Evolutionary conservation across 2,888 invertebrate species (phyloP).

Genomic region (Deilephila elpenor): DNA sequence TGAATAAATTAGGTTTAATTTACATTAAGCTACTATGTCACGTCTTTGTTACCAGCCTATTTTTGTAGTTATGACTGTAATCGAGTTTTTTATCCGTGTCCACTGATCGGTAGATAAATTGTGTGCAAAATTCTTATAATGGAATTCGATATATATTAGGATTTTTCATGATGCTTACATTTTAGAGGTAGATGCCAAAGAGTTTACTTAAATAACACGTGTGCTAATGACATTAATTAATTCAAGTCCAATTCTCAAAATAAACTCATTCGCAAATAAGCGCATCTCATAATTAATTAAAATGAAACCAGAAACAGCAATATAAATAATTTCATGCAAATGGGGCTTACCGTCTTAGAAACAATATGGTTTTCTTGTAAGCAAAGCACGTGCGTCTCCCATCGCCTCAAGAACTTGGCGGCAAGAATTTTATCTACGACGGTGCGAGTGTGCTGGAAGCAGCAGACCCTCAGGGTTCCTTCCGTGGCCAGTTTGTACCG

Average conservation of each 20-base stretch:
- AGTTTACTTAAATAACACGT: too few species aligned
- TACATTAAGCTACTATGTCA: background rate
- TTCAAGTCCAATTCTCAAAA: too few species aligned
- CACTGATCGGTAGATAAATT: too few species aligned
- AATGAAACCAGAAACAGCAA: background rate
- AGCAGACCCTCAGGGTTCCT: constrained; percentile 90
- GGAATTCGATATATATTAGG: too few species aligned
- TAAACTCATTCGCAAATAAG: too few species aligned
- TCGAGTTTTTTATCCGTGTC: too few species aligned
- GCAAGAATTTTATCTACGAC: constrained; percentile 91
- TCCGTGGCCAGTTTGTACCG: constrained; percentile 89
- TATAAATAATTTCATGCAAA: background rate
- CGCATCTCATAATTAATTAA: too few species aligned
- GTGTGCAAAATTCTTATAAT: too few species aligned
- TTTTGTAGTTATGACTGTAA: too few species aligned
- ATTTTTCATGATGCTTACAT: too few species aligned
- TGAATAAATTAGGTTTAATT: background rate
- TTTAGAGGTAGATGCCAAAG: too few species aligned
- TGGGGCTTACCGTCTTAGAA: constrained; percentile 88
- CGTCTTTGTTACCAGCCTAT: background rate
- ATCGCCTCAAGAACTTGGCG: constrained; percentile 90
- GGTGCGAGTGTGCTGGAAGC: constrained; percentile 90
- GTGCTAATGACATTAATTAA: too few species aligned
- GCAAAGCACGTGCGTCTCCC: constrained; percentile 90
- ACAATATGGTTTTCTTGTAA: constrained; percentile 88